Evolutionary conservation across 1,140 invertebrate genomes (phyloP).

Genomic region (Melanaphis sacchari): DNA sequence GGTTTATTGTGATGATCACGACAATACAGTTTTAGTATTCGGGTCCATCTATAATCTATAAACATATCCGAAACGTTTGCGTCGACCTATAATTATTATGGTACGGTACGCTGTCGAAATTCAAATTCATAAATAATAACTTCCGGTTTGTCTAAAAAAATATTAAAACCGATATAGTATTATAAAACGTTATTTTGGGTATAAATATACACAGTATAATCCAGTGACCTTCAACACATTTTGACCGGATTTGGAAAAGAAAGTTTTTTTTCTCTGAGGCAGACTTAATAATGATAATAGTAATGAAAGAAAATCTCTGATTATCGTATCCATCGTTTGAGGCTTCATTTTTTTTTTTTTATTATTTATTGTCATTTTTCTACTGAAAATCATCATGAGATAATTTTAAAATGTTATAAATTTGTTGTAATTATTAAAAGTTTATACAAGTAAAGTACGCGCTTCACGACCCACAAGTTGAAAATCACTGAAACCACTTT

Average conservation of each 20-base stretch:
- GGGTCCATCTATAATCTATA: too few relatives aligned
- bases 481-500: background rate
- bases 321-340: background rate
- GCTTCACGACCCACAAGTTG: background rate
- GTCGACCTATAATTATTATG: background rate
- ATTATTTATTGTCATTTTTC: background rate
- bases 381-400: background rate
- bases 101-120: background rate
- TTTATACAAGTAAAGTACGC: too few relatives aligned
- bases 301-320: background rate
- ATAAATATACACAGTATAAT: too few relatives aligned
- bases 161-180: background rate
- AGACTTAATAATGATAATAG: background rate
- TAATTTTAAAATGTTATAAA: background rate
- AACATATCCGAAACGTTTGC: background rate
- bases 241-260: too few relatives aligned
- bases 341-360: too few relatives aligned
- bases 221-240: too few relatives aligned
- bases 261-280: too few relatives aligned
- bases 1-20: background rate
- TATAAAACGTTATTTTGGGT: too few relatives aligned
- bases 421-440: background rate
- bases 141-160: background rate
- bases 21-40: background rate
- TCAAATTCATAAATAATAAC: background rate